Base-by-base conservation (phyloP, 2,797 vertebrate genomes). In the Poeciliopsis gracilis region DNA sequence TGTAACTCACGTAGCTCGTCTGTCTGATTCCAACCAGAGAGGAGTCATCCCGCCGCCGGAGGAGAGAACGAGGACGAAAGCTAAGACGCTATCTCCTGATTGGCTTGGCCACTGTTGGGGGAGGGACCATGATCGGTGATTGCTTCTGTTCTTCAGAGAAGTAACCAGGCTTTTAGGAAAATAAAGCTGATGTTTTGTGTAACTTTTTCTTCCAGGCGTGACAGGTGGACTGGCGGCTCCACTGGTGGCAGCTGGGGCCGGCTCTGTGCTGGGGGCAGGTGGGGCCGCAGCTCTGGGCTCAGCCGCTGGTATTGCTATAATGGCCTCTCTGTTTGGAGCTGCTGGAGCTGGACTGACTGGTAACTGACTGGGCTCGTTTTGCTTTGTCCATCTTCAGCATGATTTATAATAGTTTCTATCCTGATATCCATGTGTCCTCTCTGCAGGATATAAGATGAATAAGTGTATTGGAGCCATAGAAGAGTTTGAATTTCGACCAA, bases 391-490 rank as follows among this genome's bases (percentile, higher is more conserved):
- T 36, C 59, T 63, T 20, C 15, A 63, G 33, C 15, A 15, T 18
- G 59, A 33, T 33, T 63, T 33, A 8, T 33, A 18, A 36, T 18
- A 33, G 4, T 25, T 63, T 30, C 3, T 25, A 15, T 43, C 10
- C 13, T 70, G 41, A 45, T 43, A 41, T 67, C 23, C 36, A 12
- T n/a, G 13, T 4, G 3, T 77, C 43, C 36, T 55, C 47, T 78
- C 78, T 82, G 13, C 77, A 99, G 98, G 98, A 1, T 99, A 99
- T 92, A 99, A 99, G 90, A 99, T 99, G 98, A 99, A 99, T 82
- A 99, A 98, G 90, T 96, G 98, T 30, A 97, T 99, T 0, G 98
- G 98, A 18, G 98, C 97, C 7, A 98, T 99, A 45, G 97, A 99
- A 86, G 97, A 99, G 90, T 99, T 99, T 94, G 96, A 97, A 63